Evolutionary conservation across 2,888 invertebrate species (phyloP).

Genomic region (Acleris literana): DNA sequence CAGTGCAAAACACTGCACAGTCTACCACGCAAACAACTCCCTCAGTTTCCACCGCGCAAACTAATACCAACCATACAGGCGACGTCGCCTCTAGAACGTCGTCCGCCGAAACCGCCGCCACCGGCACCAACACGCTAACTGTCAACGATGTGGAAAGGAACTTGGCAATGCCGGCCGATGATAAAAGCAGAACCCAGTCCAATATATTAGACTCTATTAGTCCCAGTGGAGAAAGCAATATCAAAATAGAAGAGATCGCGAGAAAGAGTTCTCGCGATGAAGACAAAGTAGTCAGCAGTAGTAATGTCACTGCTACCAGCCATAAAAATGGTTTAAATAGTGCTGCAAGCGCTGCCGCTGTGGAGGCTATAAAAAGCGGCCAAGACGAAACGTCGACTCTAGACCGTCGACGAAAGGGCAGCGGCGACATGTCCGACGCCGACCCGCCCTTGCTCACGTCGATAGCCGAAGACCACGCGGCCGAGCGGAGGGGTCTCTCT

Average conservation of each 20-base stretch:
- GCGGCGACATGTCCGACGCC: conserved; percentile 45
- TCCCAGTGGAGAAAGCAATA: conserved; percentile 48
- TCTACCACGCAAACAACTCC: conserved; percentile 79
- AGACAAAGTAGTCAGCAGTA: conserved; percentile 48
- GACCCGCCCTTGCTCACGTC: conserved; percentile 49
- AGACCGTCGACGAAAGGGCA: conserved; percentile 69
- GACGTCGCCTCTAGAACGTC: conserved; percentile 58
- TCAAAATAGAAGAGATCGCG: conserved; percentile 70
- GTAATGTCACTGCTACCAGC: conserved; percentile 46
- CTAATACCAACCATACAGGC: conserved; percentile 74
- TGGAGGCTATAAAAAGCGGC: conserved; percentile 41
- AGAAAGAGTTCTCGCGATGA: conserved; percentile 57
- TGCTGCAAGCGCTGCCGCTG: conserved; percentile 13
- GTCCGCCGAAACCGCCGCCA: conserved; percentile 55
- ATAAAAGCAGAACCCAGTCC: conserved; percentile 43
- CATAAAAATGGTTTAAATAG: conserved; percentile 34
- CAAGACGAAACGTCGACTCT: conserved; percentile 58
- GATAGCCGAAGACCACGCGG: conserved; percentile 38
- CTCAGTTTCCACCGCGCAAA: conserved; percentile 75
- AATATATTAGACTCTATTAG: conserved; percentile 52
- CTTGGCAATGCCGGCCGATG: conserved; percentile 40
- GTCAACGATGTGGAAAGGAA: conserved; percentile 49
- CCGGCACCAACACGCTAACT: conserved; percentile 56
- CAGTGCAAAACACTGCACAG: conserved; percentile 75
- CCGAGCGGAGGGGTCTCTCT: conserved; percentile 54